Base-by-base conservation (phyloP, 2,888 invertebrate genomes). In the Achlya flavicornis region DNA sequence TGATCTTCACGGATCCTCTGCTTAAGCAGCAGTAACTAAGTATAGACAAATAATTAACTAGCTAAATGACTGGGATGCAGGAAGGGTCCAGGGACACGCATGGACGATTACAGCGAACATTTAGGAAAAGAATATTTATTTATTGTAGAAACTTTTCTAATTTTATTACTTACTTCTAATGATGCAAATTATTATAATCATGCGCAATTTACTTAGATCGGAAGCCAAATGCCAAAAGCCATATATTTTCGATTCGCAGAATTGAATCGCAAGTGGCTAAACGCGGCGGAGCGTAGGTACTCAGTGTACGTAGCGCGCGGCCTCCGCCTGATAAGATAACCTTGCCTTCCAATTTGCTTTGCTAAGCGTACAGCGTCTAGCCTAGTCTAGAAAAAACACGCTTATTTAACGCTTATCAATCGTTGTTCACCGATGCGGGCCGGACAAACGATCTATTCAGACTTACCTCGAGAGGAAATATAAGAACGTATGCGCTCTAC, bases 271-370 rank as follows among this genome's bases (percentile, higher is more conserved):
- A 77, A 80, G 78, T 77, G 75, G 76, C 71, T 71, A 76, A 77
- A 74, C 73, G 66, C 68, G 61, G 67, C 73, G 68, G 74, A 78
- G 70, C 74, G 71, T 53, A 53, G 19, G 19, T 53, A 53, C 53
- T 70, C 79, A 12, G 11, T 41, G 41, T 41, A 41, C 41, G 12
- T 41, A 41, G 41, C 80, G 75, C 82, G 86, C 85, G 88, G 87
- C 87, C 86, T 79, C 87, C 76, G 74, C 65, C 79, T 88, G 93
- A 93, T 93, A 92, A 93, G 92, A 93, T 93, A 93, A 93, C 93
- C 93, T 93, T 92, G 93, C 88, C 88, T 91, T 90, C 83, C 88
- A 91, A 92, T 92, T 92, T 90, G 86, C 86, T 90, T 89, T 79
- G 85, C 88, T 79, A 82, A 82, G 80, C 64, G 68, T 68, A 70